Evolutionary conservation across 2,888 invertebrate species (phyloP), one percentile per base, ranked within the genome.

Genomic region (Ophion ellenae): DNA sequence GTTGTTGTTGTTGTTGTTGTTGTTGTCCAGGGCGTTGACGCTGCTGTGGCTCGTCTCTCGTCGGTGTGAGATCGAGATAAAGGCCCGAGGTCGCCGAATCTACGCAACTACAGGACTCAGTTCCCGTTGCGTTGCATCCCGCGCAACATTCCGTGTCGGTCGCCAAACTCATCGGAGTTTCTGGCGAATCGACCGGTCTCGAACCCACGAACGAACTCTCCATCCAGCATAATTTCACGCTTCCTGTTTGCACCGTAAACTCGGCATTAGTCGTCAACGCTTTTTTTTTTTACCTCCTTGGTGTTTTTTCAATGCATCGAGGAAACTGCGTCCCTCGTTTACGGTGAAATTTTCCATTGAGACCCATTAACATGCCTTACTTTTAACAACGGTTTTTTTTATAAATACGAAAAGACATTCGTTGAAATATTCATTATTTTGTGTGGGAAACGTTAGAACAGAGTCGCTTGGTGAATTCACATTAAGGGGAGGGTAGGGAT

Each of bases 161-260:
- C 69, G 91, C 91, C 88, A 93, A 89, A 87, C 92, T 96, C 90
- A 96, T 95, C 61, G 98, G 97, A 85, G 97, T 97, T 94, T 97
- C 97, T 24, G 98, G 98, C 71, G 97, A 97, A 90, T 98, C 98
- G 92, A 97, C 94, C 3, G 98, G 98, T 91, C 97, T 96, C 91
- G 97, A 97, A 90, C 97, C 97, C 86, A 97, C 97, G 94, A 98
- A 98, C 88, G 98, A 98, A 94, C 98, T 98, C 94, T 98, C 98
- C 94, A 98, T 95, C 98, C 98, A 98, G 94, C 97, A 97, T 91
- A 98, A 94, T 91, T 96, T 96, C 92, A 96, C 96, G 93, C 96
- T 96, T 93, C 96, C 96, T 93, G 89, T 87, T 78, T 71, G 47
- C 36, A 71, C 76, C 69, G 67, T 76, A 76, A 75, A 57, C n/a